Base-by-base conservation (phyloP, 2,113 vertebrate genomes). In the Butorides virescens region DNA sequence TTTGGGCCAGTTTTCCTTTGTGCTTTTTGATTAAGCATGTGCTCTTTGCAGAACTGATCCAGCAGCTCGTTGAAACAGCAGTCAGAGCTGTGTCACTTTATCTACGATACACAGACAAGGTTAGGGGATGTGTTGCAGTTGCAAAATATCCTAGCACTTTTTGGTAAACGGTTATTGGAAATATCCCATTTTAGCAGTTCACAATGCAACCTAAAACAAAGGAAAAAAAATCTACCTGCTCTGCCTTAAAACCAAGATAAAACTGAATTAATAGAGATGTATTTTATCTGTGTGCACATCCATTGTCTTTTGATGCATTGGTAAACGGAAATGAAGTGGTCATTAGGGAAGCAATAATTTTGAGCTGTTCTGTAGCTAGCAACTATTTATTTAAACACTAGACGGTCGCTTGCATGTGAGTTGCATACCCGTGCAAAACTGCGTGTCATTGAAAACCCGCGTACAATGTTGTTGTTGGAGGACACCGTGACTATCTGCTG, bases 371-470 rank as follows among this genome's bases (percentile, higher is more conserved):
- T 95, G 66, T 93, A 97, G 86, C 86, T 97, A 96, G 93, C 95
- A 96, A 27, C 95, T 98, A 98, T 98, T 98, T 97, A 98, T 98
- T 98, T 98, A 96, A 97, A 91, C 61, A 39, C 91, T 96, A 97
- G 95, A 78, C 8, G 70, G 75, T 92, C 86, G 89, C 97, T 96
- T 98, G 97, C 97, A 89, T 98, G 96, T 83, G 65, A 80, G 73
- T 86, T 88, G 74, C 86, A 39, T 92, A 71, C 83, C 89, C 84
- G 65, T 91, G 86, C 90, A 95, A 93, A 95, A 86, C 86, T 74
- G 79, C 32, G 25, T 58, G 86, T 92, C 79, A 59, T 66, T 65
- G 75, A 86, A 91, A 83, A 68, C 73, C 59, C 93, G 47, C 63
- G 30, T 81, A 52, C 5, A 9, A 55, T 83, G 52, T 86, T 96